Evolutionary conservation across 2,113 vertebrate species (phyloP).

Genomic region (Aegithalos caudatus): DNA sequence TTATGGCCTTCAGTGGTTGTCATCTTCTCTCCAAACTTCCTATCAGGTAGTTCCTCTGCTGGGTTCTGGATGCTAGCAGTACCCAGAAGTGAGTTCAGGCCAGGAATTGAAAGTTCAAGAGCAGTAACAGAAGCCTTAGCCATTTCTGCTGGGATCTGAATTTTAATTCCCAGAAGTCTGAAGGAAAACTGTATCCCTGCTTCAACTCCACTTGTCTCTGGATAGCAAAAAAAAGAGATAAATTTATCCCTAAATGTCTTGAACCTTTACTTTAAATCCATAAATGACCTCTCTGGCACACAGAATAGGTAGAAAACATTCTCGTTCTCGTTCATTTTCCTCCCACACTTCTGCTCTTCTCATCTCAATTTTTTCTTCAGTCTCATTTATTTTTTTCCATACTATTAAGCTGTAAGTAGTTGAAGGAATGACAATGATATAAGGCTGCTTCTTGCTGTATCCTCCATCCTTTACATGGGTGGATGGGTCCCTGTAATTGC

Average conservation of each 20-base stretch:
- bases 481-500: slow-evolving; percentile 9
- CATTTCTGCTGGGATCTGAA: neutral
- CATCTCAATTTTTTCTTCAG: neutral
- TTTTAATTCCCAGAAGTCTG: neutral
- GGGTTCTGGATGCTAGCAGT: neutral
- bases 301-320: neutral
- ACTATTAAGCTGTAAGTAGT: slow-evolving; percentile 22
- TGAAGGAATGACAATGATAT: slow-evolving; percentile 40
- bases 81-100: neutral
- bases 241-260: neutral
- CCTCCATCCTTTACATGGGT: slow-evolving; percentile 9
- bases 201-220: neutral
- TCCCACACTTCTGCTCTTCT: neutral
- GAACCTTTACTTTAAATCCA: neutral
- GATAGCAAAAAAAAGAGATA: neutral
- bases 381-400: slow-evolving; percentile 21
- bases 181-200: neutral
- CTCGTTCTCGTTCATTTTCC: slow-evolving; percentile 3
- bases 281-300: neutral
- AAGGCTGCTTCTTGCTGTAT: neutral
- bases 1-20: neutral
- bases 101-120: neutral
- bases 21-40: neutral
- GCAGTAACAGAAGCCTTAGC: neutral
- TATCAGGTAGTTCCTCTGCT: neutral